Percentiles rank a stretch among this genome's conserved stretches.
Conservation (phyloP, 1,140 invertebrate species). For the Phthorimaea operculella region DNA sequence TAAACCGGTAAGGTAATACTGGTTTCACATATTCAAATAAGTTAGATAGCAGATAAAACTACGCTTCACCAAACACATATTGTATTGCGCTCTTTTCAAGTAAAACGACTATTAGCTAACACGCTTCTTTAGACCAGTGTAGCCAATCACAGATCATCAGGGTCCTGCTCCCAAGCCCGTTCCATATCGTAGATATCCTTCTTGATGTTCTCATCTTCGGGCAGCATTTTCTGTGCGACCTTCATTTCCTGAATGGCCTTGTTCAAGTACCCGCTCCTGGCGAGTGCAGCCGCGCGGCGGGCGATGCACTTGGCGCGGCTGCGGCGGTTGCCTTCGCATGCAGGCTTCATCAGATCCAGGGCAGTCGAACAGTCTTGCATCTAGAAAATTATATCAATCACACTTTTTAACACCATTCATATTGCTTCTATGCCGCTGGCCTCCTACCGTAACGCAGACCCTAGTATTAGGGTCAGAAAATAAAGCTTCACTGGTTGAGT, state of each 20-base stretch:
- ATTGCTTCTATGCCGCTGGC: too few species aligned
- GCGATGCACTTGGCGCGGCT: constrained; percentile 77
- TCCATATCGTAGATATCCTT: constrained; percentile 64
- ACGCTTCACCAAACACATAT: too few species aligned
- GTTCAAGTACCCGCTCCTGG: constrained; percentile 74
- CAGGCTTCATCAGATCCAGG: constrained; percentile 77
- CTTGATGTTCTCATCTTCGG: constrained; percentile 58
- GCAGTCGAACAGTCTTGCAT: constrained; percentile 71
- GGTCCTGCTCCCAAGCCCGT: constrained; percentile 65
- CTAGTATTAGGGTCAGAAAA: too few species aligned
- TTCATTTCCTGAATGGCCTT: constrained; percentile 82
- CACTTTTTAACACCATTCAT: too few species aligned
- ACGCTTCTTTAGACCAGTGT: too few species aligned
- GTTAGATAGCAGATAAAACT: too few species aligned
- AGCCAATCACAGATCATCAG: constrained; percentile 27
- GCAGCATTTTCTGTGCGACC: constrained; percentile 73
- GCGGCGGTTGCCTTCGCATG: constrained; percentile 76
- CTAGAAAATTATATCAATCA: constrained; percentile 25
- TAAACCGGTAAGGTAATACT: too few species aligned
- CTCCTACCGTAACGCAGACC: too few species aligned
- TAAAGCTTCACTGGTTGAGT: too few species aligned
- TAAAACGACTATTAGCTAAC: too few species aligned
- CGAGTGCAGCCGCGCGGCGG: constrained; percentile 77
- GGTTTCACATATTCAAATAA: too few species aligned
- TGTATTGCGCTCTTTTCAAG: too few species aligned